Conservation (phyloP, 2,888 invertebrate genomes). For the Synanthedon andrenaeformis region DNA sequence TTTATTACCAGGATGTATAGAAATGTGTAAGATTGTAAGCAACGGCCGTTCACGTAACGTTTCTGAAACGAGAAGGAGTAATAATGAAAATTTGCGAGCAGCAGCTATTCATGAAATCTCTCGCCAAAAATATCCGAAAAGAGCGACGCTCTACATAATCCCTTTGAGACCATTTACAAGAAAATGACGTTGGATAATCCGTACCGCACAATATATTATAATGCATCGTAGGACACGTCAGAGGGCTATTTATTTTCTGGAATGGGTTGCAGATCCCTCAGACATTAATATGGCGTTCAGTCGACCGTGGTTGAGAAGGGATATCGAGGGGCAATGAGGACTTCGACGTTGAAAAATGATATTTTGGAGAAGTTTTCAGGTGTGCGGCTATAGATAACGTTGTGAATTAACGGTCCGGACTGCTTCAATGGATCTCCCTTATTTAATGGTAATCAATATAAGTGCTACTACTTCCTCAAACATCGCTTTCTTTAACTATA, state of each 20-base stretch:
- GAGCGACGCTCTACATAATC: slow-evolving; percentile 7
- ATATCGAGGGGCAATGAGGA: slow-evolving; percentile 35
- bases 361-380: slow-evolving; percentile 29
- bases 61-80: too few relatives aligned
- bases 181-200: slow-evolving; percentile 43
- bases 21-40: too few relatives aligned
- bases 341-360: slow-evolving; percentile 58
- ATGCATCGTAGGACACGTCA: slow-evolving; percentile 57
- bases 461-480: too few relatives aligned
- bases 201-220: slow-evolving; percentile 49
- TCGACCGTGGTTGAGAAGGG: slow-evolving; percentile 44
- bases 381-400: slow-evolving; percentile 18
- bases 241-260: slow-evolving; percentile 54
- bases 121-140: slow-evolving; percentile 2
- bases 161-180: slow-evolving; percentile 16
- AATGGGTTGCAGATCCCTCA: slow-evolving; percentile 36
- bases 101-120: background rate
- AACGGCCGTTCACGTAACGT: too few relatives aligned
- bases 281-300: slow-evolving; percentile 61
- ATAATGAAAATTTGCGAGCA: background rate
- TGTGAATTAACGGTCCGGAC: slow-evolving; percentile 2
- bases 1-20: too few relatives aligned
- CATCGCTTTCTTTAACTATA: too few relatives aligned
- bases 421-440: background rate
- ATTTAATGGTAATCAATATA: too few relatives aligned